Percentiles rank a stretch among this genome's conserved stretches.
Evolutionary conservation across 2,797 vertebrate species (phyloP).

Genomic region (Tolypeutes matacus): DNA sequence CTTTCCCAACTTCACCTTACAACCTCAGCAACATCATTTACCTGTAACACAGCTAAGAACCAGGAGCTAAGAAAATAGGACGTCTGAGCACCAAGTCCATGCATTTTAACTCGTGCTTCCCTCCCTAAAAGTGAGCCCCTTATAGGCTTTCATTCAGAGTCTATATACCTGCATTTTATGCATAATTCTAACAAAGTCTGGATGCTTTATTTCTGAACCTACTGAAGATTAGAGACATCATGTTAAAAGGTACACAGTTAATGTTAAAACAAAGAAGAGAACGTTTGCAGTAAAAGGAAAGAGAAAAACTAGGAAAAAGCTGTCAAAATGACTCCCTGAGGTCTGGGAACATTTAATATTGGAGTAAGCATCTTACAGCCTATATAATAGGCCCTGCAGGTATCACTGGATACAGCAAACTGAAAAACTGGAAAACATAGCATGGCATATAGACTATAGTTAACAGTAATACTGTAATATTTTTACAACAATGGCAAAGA

Average conservation of each 20-base stretch:
- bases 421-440: not conserved
- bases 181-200: constrained; percentile 52
- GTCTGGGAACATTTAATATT: constrained; percentile 29
- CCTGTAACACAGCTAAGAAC: constrained; percentile 12
- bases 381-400: not conserved
- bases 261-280: constrained; percentile 54
- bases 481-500: no score
- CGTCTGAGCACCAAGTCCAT: not conserved
- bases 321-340: constrained; percentile 51
- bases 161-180: constrained; percentile 9
- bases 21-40: not conserved
- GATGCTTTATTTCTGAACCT: constrained; percentile 32
- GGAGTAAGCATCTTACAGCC: constrained; percentile 43
- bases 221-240: constrained; percentile 43
- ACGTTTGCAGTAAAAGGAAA: not conserved
- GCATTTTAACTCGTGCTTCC: not conserved
- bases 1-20: not conserved
- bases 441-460: no score
- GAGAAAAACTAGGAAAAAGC: not conserved
- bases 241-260: not conserved
- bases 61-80: constrained; percentile 18
- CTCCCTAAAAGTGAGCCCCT: constrained; percentile 48
- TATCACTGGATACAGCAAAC: constrained; percentile 47
- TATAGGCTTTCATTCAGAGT: not conserved
- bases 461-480: no score